phyloP scores from a whole-genome alignment of 1,140 invertebrate species.

The Papilio glaucus region DNA sequence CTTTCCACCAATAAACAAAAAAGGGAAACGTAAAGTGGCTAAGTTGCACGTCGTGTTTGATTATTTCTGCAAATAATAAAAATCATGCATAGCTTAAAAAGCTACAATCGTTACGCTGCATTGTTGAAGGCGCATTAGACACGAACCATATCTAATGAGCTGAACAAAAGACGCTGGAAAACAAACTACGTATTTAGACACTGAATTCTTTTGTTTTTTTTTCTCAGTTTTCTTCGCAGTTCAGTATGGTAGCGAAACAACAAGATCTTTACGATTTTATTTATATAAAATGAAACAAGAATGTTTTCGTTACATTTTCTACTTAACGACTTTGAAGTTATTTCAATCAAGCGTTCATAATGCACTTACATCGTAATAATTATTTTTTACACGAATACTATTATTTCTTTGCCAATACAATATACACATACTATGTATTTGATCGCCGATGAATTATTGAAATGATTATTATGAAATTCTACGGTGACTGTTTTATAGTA shows the following conservation, averaged over 20 bases:
- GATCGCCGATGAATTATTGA: too few relatives aligned
- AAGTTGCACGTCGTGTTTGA: neutral
- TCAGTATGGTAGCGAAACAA: neutral
- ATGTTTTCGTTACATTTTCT: neutral
- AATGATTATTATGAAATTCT: too few relatives aligned
- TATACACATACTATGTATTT: too few relatives aligned
- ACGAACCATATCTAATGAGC: slow-evolving; percentile 35
- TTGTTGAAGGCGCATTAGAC: slow-evolving; percentile 24
- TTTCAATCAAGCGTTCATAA: too few relatives aligned
- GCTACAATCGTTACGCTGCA: slow-evolving; percentile 7
- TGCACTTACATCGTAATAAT: too few relatives aligned
- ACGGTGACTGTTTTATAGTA: too few relatives aligned
- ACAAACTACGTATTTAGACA: neutral
- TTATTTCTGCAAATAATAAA: slow-evolving; percentile 25
- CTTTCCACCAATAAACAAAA: neutral
- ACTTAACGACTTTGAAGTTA: neutral
- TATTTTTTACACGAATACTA: too few relatives aligned
- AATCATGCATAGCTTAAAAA: slow-evolving; percentile 20
- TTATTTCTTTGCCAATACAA: too few relatives aligned
- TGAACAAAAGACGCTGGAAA: slow-evolving; percentile 34
- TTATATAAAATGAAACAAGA: neutral
- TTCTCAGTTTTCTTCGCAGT: slow-evolving; percentile 4
- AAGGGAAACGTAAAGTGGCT: neutral
- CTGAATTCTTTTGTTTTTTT: neutral
- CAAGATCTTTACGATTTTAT: neutral